Evolutionary conservation across 1,140 invertebrate genomes (phyloP).

Genomic region (Halesus radiatus): DNA sequence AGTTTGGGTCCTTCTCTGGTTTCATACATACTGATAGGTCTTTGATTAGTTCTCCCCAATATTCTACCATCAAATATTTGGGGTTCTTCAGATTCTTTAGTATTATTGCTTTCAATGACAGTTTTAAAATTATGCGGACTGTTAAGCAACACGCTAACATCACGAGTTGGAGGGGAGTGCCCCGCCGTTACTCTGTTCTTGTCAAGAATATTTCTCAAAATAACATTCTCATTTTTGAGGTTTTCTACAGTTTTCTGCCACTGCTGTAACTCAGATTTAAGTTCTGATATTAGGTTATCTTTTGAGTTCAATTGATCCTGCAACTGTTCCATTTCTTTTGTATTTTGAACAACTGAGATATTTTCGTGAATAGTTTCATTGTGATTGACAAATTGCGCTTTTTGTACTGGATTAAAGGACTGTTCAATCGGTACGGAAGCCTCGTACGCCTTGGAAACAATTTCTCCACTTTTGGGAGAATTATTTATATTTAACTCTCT

Average conservation of each 20-base stretch:
- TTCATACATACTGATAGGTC: conserved; percentile 90
- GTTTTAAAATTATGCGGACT: conserved; percentile 62
- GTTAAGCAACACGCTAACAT: conserved; percentile 61
- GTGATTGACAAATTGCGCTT: not conserved
- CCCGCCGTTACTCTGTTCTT: conserved; percentile 31
- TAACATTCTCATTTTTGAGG: conserved; percentile 79
- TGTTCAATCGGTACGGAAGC: conserved; percentile 63
- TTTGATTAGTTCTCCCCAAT: conserved; percentile 68
- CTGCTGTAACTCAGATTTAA: conserved; percentile 73
- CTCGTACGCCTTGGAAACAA: conserved; percentile 65
- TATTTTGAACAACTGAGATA: conserved; percentile 26
- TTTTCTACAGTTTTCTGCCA: conserved; percentile 75
- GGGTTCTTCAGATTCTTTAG: conserved; percentile 60
- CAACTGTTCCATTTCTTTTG: conserved; percentile 62
- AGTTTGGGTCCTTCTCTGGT: conserved; percentile 79
- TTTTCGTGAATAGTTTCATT: conserved; percentile 8
- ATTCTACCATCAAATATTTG: conserved; percentile 63
- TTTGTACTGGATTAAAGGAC: conserved; percentile 48
- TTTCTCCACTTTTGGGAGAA: conserved; percentile 62
- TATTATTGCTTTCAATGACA: conserved; percentile 57
- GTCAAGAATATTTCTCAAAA: conserved; percentile 70
- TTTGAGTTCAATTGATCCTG: conserved; percentile 65
- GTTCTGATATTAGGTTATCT: conserved; percentile 71
- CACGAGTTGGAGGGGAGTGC: conserved; percentile 51
- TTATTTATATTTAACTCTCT: conserved; percentile 28